phyloP scores from a whole-genome alignment of 2,888 invertebrate genomes.

The Cryptus viduatorius region DNA sequence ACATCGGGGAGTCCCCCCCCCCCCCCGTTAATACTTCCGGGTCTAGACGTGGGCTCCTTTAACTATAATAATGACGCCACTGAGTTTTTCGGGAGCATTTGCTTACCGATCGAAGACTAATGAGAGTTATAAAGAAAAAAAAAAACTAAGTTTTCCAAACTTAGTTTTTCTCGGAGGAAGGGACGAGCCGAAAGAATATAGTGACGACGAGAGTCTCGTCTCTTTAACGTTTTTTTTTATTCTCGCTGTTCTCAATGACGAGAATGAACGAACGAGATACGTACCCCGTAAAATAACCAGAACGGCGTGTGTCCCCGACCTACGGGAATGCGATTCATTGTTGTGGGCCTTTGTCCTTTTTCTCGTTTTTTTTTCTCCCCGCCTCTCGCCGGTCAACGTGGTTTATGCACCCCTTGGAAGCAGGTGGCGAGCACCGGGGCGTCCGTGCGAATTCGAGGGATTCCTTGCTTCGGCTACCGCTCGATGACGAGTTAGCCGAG shows the following conservation, averaged over 20 bases:
- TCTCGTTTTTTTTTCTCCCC: conserved; percentile 31
- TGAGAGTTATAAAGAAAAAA: no score
- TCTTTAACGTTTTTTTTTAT: neutral
- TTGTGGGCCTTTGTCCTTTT: conserved; percentile 43
- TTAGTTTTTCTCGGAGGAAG: no score
- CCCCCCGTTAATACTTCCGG: conserved; percentile 43
- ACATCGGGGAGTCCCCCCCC: conserved; percentile 6
- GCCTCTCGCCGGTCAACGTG: conserved; percentile 26
- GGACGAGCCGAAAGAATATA: no score
- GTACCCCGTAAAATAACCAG: neutral
- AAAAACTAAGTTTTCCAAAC: no score
- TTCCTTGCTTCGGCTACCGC: conserved; percentile 4
- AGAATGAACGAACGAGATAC: neutral
- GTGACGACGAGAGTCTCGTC: no score
- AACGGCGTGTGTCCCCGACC: conserved; percentile 24
- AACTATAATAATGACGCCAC: conserved; percentile 10
- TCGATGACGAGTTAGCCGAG: conserved; percentile 35
- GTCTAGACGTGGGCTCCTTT: conserved; percentile 35
- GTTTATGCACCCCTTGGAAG: conserved; percentile 61
- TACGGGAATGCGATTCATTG: conserved; percentile 55
- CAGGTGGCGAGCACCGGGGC: conserved; percentile 57
- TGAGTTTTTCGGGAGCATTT: neutral
- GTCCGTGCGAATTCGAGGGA: conserved; percentile 54
- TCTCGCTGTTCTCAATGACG: neutral
- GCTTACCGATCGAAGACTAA: neutral